Conservation (phyloP, 2,797 vertebrate genomes). For the Thamnophis elegans region DNA sequence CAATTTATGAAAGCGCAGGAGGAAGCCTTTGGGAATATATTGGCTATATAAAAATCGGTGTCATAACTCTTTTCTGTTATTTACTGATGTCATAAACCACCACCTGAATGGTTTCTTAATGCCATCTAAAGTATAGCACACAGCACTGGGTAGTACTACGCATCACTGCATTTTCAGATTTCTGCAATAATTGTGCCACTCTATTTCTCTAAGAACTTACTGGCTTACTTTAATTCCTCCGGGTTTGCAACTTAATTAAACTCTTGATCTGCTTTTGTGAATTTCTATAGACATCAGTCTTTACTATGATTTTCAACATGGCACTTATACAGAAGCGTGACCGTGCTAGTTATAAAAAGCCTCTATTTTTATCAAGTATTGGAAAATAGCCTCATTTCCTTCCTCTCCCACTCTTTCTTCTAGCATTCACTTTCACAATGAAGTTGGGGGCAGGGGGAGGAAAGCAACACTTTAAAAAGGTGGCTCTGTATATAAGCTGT, state of each 20-base stretch:
- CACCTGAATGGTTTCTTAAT: not conserved
- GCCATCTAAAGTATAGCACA: not conserved
- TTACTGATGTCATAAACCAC: not conserved
- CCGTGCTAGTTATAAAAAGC: not conserved
- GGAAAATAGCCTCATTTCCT: not conserved
- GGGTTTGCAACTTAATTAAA: not conserved
- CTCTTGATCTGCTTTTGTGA: not conserved
- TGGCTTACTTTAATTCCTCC: not conserved
- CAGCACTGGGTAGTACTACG: not conserved
- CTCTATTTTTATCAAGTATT: not conserved
- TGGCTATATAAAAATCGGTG: not conserved
- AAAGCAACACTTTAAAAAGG: not conserved
- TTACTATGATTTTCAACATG: not conserved
- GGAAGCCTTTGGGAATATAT: not conserved
- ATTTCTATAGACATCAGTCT: not conserved
- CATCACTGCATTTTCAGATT: not conserved
- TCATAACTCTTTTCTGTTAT: not conserved
- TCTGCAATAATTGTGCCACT: not conserved
- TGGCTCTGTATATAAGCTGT: not conserved
- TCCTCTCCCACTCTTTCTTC: not conserved
- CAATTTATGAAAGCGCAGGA: not conserved
- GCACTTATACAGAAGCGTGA: not conserved
- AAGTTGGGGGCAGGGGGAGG: not conserved
- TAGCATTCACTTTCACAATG: not conserved
- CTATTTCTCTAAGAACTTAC: not conserved